A percentile compares a stretch with the other conserved stretches of the same genome.
phyloP scores from a whole-genome alignment of 1,140 invertebrate species.

The Riptortus pedestris region DNA sequence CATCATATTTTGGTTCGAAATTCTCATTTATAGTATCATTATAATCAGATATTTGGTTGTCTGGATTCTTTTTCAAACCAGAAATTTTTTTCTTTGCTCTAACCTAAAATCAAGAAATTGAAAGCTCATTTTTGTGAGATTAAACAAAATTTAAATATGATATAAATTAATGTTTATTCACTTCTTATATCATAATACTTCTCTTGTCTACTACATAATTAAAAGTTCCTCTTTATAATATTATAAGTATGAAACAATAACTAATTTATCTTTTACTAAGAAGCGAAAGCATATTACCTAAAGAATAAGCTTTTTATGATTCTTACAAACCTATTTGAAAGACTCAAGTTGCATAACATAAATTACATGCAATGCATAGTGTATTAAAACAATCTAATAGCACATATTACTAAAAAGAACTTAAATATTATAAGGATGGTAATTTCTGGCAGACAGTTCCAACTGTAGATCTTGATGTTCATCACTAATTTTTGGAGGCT shows the following conservation, averaged over 20 bases:
- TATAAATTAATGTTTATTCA: background rate
- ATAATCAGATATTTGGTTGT: background rate
- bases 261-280: background rate
- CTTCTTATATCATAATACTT: background rate
- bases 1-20: constrained; percentile 42
- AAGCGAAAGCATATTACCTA: background rate
- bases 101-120: background rate
- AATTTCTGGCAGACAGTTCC: background rate
- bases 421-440: background rate
- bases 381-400: background rate
- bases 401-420: background rate
- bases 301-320: background rate
- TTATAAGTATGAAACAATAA: background rate
- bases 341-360: background rate
- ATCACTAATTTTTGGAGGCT: background rate
- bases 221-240: background rate
- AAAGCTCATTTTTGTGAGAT: background rate
- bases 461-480: background rate
- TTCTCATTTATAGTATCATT: background rate
- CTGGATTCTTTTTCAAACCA: background rate
- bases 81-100: background rate
- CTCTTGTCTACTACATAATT: background rate
- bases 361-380: background rate
- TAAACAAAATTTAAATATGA: background rate
- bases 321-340: background rate